Evolutionary conservation across 1,140 invertebrate genomes (phyloP), one percentile per base, ranked within the genome.

Genomic region (Pogonus chalceus): DNA sequence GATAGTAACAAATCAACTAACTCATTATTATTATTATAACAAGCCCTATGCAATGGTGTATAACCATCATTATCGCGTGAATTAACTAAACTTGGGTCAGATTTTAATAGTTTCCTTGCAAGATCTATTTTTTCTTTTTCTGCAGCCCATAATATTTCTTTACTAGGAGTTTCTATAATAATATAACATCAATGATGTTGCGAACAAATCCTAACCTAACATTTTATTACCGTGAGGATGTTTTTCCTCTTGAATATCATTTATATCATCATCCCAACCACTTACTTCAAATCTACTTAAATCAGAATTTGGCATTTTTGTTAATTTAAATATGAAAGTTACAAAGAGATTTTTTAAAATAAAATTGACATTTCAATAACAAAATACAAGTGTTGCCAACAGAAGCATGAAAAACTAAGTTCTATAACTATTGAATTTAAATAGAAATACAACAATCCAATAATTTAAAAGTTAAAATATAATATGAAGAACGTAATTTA

Each of bases 1-100:
- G 79, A 72, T 9, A 97, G 62, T 47, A 98, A 68, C 62, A 86
- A 82, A 67, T 86, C 77, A 10, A 90, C 84, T 39, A 90, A 75
- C 50, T 88, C 78, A 7, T 82, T 52, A 65, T 96, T 85, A 65
- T 93, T 87, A 58, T 85, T 87, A 67, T 97, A 98, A 56, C 84
- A 86, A n/a, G 95, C 92, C 67, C 95, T 70, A 56, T 96, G 92
- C 23, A 96, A 71, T 0, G 91, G 87, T 10, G 91, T 92, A 63
- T 98, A 98, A 0, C 85, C 83, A 79, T 98, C 96, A 52, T 79
- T 76, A 72, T 98, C 96, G 22, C 63, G 71, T 7, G 78, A 78
- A 67, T 83, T 71, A 0, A 95, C 73, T 23, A 93, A 70, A 1
- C 67, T 62, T 0, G 75, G 72, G 69, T 91, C 76, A 54, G 73